Conservation (phyloP, 2,888 invertebrate species). For the Oscheius sp. region DNA sequence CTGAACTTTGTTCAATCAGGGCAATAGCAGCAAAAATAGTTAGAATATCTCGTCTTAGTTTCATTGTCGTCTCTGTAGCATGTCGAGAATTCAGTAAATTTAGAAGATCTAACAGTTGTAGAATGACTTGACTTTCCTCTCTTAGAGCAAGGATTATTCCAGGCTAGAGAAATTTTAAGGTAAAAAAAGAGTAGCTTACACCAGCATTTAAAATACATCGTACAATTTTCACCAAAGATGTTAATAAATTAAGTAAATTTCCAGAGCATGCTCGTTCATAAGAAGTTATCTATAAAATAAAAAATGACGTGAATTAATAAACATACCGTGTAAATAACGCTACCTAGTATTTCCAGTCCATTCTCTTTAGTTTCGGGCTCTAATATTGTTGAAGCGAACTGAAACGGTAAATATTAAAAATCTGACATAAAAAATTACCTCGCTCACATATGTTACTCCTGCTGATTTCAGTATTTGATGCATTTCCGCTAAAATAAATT, state of each 20-base stretch:
- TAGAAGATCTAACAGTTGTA: constrained; percentile 41
- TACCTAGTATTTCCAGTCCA: constrained; percentile 16
- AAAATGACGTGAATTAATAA: background rate
- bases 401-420: constrained; percentile 1
- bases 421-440: constrained; percentile 5
- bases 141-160: constrained; percentile 40
- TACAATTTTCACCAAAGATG: constrained; percentile 42
- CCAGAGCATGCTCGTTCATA: background rate
- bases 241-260: background rate
- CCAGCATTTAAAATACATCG: constrained; percentile 48
- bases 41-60: constrained; percentile 25
- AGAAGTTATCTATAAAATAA: constrained; percentile 5
- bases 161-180: constrained; percentile 31
- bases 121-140: constrained; percentile 34
- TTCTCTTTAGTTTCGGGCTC: constrained; percentile 12
- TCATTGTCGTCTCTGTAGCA: constrained; percentile 7
- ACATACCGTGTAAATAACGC: constrained; percentile 18
- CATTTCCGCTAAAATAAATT: background rate
- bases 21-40: constrained; percentile 20
- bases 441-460: constrained; percentile 8
- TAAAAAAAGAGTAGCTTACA: constrained; percentile 33
- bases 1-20: constrained; percentile 14
- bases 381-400: constrained; percentile 26
- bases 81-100: constrained; percentile 32
- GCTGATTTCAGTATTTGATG: constrained; percentile 2